A percentile compares a stretch with the other conserved stretches of the same genome.
phyloP scores from a whole-genome alignment of 1,140 invertebrate species.

The Liolophura sinensis region DNA sequence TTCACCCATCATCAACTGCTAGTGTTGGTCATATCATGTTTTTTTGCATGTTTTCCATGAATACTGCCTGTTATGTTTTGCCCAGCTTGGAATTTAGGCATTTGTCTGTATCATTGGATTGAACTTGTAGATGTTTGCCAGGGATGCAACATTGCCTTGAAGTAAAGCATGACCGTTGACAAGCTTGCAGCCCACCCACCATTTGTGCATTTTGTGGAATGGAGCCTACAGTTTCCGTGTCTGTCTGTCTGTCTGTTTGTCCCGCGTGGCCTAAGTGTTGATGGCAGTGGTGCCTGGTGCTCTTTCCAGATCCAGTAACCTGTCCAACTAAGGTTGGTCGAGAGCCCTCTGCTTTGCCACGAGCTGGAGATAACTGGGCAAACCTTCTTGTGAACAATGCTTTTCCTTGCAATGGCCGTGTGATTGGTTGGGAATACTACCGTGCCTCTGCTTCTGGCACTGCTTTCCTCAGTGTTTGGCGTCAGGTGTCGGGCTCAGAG shows the following conservation, averaged over 20 bases:
- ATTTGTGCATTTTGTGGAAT: background rate
- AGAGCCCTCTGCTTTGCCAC: slow-evolving; percentile 29
- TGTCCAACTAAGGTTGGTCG: slow-evolving; percentile 45
- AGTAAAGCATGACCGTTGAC: too few species aligned
- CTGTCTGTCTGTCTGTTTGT: slow-evolving; percentile 8
- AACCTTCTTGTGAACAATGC: slow-evolving; percentile 48
- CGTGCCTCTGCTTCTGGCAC: slow-evolving; percentile 28
- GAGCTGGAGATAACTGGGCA: slow-evolving; percentile 39
- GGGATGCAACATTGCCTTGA: too few species aligned
- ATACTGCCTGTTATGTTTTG: too few species aligned
- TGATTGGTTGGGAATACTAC: slow-evolving; percentile 44
- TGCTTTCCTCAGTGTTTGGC: slow-evolving; percentile 40
- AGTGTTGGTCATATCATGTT: too few species aligned
- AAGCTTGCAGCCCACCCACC: too few species aligned
- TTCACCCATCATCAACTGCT: too few species aligned
- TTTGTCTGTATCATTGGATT: too few species aligned
- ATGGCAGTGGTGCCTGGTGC: background rate
- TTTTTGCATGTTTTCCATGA: too few species aligned
- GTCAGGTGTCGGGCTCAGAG: slow-evolving; percentile 30
- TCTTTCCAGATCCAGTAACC: slow-evolving; percentile 25
- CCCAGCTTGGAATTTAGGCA: too few species aligned
- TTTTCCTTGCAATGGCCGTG: slow-evolving; percentile 45
- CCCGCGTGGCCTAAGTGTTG: background rate
- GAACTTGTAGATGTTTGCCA: too few species aligned
- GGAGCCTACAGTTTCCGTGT: background rate